Conservation (phyloP, 2,797 vertebrate genomes). For the Cynodonichthys magdalenae region DNA sequence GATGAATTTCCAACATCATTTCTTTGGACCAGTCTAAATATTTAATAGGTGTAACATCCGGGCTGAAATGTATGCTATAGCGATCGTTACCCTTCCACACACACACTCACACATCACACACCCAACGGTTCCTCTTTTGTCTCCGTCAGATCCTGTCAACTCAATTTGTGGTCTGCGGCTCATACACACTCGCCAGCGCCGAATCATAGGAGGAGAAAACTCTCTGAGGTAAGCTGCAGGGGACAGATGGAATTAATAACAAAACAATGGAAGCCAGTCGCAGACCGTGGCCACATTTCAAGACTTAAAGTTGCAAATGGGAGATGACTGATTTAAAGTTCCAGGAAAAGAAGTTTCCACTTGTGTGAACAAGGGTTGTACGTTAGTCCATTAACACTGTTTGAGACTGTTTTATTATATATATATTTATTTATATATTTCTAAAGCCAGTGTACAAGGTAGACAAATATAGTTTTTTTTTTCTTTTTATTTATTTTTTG, state of each 20-base stretch:
- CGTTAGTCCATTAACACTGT: not conserved
- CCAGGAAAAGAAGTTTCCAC: not conserved
- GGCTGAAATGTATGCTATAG: conserved; percentile 59
- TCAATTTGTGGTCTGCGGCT: conserved; percentile 89
- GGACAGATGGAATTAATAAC: conserved; percentile 46
- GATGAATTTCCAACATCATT: conserved; percentile 30
- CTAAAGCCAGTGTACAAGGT: too few relatives aligned
- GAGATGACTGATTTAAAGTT: conserved; percentile 33
- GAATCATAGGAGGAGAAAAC: conserved; percentile 96
- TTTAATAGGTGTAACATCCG: conserved; percentile 41
- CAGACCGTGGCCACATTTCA: conserved; percentile 33
- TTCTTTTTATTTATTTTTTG: too few relatives aligned
- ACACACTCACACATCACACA: conserved; percentile 18
- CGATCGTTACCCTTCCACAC: conserved; percentile 48
- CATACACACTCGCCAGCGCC: conserved; percentile 89
- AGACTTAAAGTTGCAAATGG: conserved; percentile 16
- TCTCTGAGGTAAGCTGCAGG: conserved; percentile 87
- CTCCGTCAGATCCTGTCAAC: conserved; percentile 82
- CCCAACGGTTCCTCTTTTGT: conserved; percentile 51
- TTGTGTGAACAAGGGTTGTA: not conserved
- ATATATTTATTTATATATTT: too few relatives aligned
- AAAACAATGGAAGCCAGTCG: conserved; percentile 21
- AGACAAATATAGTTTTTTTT: too few relatives aligned
- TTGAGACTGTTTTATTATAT: too few relatives aligned
- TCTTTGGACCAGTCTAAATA: conserved; percentile 56